A percentile compares a stretch with the other conserved stretches of the same genome.
These are phyloP conservation scores for Sula dactylatra DNA, from an alignment of 2,113 vertebrate species.

Conservation along the genomic window DNA sequence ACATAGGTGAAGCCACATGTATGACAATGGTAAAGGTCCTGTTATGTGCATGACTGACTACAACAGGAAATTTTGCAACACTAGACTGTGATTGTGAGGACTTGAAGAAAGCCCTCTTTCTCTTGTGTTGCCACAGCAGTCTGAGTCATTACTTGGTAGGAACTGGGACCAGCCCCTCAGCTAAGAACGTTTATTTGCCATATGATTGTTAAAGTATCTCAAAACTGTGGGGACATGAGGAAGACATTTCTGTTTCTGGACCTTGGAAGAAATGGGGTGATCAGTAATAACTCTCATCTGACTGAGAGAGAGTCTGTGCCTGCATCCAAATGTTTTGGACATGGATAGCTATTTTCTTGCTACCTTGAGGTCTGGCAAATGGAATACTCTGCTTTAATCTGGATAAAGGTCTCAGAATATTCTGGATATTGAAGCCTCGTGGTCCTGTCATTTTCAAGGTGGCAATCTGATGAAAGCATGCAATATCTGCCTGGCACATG, in stretches of 20 bases:
- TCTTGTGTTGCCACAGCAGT: neutral
- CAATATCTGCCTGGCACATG: fast-evolving
- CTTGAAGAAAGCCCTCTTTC: neutral
- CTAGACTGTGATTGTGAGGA: neutral
- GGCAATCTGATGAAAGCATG: neutral
- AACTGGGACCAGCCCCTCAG: neutral
- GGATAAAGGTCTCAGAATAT: neutral
- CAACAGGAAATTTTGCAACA: neutral
- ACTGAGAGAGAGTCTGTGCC: neutral
- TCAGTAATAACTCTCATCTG: neutral
- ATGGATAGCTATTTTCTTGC: neutral
- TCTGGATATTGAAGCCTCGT: neutral
- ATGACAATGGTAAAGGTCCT: neutral
- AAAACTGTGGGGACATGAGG: neutral
- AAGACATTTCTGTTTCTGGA: neutral
- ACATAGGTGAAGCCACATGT: neutral
- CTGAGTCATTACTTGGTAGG: neutral
- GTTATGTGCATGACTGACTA: neutral
- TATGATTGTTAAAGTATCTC: neutral
- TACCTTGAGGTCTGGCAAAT: neutral
- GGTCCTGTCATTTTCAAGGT: neutral
- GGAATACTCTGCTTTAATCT: neutral
- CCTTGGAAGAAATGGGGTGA: neutral
- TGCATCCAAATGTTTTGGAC: neutral
- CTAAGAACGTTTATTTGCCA: neutral